Evolutionary conservation across 2,888 invertebrate genomes (phyloP), one percentile per base, ranked within the genome.

Genomic region (Julus scandinavius): DNA sequence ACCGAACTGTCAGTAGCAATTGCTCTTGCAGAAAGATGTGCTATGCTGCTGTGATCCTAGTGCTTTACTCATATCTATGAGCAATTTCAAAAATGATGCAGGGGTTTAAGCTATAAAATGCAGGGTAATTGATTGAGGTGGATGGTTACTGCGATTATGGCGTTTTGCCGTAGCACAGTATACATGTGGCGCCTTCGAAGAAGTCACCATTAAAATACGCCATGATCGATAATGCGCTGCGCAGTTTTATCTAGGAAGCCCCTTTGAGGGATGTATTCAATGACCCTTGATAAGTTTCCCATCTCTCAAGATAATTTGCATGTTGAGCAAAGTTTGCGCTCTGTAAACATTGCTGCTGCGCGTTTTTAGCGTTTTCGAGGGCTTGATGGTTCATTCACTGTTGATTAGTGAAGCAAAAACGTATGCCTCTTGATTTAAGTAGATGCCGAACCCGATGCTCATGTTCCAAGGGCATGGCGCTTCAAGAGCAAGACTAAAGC

Each of bases 81-180:
- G 72, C 20, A 38, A 80, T 80, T 80, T 80, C 38, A 38, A 80
- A 38, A n/a, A 20, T 20, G 72, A 29, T 29, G 20, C 72, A 72
- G 72, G 72, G 72, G 72, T n/a, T 80, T 29, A 1, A 29, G 80
- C 80, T 80, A 80, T 80, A 80, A 80, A 80, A 80, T 80, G 38
- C 38, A 29, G 38, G 13, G 38, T 80, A 80, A 80, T 38, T 80
- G 38, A 80, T 38, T 80, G 13, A 13, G 38, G 80, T 17, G 54
- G 13, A 38, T 13, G 80, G 20, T 72, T 17, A 63, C 17, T 63
- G 63, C 63, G 11, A 63, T 15, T n/a, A 63, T n/a, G 20, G n/a
- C 63, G 63, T 63, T 63, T 63, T 63, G 29, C 20, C 38, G 45
- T 45, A 45, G 45, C 45, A 45, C 7, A 0, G 45, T 7, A 45